phyloP scores from a whole-genome alignment of 2,888 invertebrate species.

The Drymonia ruficornis region DNA sequence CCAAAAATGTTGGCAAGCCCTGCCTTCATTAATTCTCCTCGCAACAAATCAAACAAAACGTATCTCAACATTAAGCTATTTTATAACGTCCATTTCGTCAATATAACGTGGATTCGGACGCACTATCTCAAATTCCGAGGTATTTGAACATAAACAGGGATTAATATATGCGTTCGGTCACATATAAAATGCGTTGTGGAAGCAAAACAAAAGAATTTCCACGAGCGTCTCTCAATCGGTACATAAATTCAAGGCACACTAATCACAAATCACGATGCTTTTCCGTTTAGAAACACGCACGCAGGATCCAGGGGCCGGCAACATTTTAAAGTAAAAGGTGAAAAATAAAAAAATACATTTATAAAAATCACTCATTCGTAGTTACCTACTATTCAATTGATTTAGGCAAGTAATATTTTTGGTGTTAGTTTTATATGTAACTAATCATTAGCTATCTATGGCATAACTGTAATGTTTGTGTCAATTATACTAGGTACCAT shows the following conservation, averaged over 20 bases:
- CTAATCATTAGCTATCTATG: too few relatives aligned
- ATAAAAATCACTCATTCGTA: too few relatives aligned
- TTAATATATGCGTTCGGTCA: conserved; percentile 8
- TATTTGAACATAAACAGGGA: conserved; percentile 10
- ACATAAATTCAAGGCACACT: conserved; percentile 49
- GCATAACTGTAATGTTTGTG: too few relatives aligned
- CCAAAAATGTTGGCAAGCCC: background rate
- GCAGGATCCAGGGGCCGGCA: conserved; percentile 42
- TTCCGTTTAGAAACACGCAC: conserved; percentile 55
- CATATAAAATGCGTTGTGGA: conserved; percentile 21
- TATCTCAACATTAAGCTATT: conserved; percentile 11
- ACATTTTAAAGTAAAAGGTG: conserved; percentile 27
- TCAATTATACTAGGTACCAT: too few relatives aligned
- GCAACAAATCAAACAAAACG: conserved; percentile 9
- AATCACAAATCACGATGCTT: conserved; percentile 64
- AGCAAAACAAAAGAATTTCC: conserved; percentile 45
- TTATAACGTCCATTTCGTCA: conserved; percentile 18
- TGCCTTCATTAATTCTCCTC: background rate
- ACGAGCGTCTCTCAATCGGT: conserved; percentile 40
- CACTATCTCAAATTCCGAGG: conserved; percentile 3
- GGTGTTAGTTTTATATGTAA: too few relatives aligned
- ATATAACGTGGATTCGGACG: conserved; percentile 21
- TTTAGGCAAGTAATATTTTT: too few relatives aligned
- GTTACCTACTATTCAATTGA: too few relatives aligned
- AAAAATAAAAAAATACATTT: background rate